Conservation (phyloP, 2,888 invertebrate species). For the Herminia tarsipennalis region DNA sequence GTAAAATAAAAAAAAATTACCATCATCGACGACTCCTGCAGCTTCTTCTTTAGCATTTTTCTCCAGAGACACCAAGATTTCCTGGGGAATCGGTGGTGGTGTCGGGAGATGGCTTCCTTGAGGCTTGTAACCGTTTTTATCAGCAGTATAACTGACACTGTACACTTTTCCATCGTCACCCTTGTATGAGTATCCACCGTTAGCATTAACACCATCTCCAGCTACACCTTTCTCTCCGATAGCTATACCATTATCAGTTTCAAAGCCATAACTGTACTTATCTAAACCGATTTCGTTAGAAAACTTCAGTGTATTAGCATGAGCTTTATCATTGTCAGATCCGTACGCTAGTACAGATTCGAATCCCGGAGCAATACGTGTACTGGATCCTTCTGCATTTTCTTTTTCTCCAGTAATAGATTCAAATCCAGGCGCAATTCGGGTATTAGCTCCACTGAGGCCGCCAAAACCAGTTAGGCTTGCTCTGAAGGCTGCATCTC, state of each 20-base stretch:
- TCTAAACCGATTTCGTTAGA: conserved; percentile 64
- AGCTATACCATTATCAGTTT: conserved; percentile 74
- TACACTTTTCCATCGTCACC: conserved; percentile 75
- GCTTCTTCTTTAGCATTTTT: conserved; percentile 74
- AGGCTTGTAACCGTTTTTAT: conserved; percentile 68
- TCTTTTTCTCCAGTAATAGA: conserved; percentile 1
- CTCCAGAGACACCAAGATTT: conserved; percentile 69
- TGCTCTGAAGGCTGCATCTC: conserved; percentile 70
- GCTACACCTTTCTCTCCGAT: conserved; percentile 67
- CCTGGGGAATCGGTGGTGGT: conserved; percentile 71
- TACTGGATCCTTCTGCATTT: conserved; percentile 1
- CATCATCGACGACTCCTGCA: conserved; percentile 70
- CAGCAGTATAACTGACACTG: conserved; percentile 73
- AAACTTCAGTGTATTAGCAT: conserved; percentile 59
- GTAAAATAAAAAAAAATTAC: conserved; percentile 60
- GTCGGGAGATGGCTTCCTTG: conserved; percentile 72
- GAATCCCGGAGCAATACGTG: conserved; percentile 19
- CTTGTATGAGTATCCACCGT: conserved; percentile 72
- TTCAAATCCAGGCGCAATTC: conserved; percentile 25
- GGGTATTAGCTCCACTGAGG: conserved; percentile 12
- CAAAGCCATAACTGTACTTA: conserved; percentile 65
- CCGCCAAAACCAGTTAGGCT: conserved; percentile 44
- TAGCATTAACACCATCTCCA: conserved; percentile 63
- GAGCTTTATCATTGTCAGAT: conserved; percentile 39
- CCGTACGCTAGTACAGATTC: conserved; percentile 7